A percentile compares a stretch with the other conserved stretches of the same genome.
phyloP scores from a whole-genome alignment of 2,113 vertebrate species.

The Uropsilus gracilis region DNA sequence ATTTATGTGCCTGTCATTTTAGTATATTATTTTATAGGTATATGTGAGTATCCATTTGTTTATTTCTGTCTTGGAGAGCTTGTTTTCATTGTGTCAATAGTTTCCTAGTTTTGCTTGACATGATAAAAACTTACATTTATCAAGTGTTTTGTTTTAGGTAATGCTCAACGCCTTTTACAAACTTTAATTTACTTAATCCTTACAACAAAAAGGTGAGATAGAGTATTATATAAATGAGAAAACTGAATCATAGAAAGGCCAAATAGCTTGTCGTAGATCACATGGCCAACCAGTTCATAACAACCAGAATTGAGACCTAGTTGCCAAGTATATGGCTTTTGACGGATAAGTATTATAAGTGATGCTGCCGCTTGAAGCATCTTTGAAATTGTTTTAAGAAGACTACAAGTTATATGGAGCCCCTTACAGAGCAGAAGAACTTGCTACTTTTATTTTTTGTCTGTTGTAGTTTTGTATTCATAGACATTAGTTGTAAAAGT shows the following conservation, averaged over 20 bases:
- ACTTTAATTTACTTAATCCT: not conserved
- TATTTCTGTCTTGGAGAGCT: not conserved
- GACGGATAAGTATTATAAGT: not conserved
- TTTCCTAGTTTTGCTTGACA: conserved; percentile 11
- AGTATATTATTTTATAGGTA: not conserved
- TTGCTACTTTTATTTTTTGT: not conserved
- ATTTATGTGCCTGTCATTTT: not conserved
- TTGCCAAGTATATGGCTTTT: not conserved
- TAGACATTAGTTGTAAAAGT: not conserved
- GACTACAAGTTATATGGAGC: conserved; percentile 10
- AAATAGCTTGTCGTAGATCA: not conserved
- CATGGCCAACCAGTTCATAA: not conserved
- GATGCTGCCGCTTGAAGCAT: not conserved
- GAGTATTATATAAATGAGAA: not conserved
- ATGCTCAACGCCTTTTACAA: not conserved
- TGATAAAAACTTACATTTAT: not conserved
- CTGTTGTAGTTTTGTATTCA: not conserved
- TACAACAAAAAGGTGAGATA: not conserved
- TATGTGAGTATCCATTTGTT: not conserved
- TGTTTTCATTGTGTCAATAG: not conserved
- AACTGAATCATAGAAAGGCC: not conserved
- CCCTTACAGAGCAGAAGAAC: not conserved
- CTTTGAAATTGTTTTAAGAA: not conserved
- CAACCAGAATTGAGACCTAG: not conserved
- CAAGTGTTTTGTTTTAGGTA: not conserved